Evolutionary conservation across 2,797 vertebrate genomes (phyloP), one percentile per base, ranked within the genome.

Genomic region (Euthynnus affinis): DNA sequence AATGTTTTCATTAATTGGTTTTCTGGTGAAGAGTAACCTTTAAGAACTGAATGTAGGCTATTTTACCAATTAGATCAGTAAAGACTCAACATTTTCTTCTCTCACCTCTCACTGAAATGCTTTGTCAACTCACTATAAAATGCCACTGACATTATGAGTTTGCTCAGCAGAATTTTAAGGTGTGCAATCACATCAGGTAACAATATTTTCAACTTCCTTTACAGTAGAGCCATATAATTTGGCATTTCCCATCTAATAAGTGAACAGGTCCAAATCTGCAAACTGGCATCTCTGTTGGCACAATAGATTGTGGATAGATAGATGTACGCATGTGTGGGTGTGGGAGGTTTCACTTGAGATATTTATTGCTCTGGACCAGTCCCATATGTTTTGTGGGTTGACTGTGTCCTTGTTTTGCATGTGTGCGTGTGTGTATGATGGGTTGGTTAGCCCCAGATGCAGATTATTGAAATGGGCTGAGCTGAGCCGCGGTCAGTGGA

Each of bases 391-490:
- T 76, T 71, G 58, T 75, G 66, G 83, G 82, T 83, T 85, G 75
- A 86, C 82, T 79, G 75, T 82, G 83, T 87, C 83, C 86, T 87
- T 87, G 86, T 85, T 86, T 81, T 81, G 74, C 52, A 2, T 60
- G 76, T 76, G 63, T 48, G 63, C 17, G n/a, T 61, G 62, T 84
- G 52, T 84, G 71, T 80, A 60, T 85, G 88, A 90, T 77, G 76
- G 83, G 91, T 87, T 87, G 88, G 89, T 90, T 91, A 90, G 89
- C 62, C 77, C 83, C 91, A 90, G 90, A 94, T 94, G 94, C 93
- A 95, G 94, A 94, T 95, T 95, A 95, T 95, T 94, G 92, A 94
- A 95, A 96, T 93, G 84, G 92, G 90, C 82, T 81, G 86, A 89
- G 89, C 89, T 88, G 90, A 92, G 90, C 88, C 69, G 77, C 87